Evolutionary conservation across 2,113 vertebrate species (phyloP).

Genomic region (Mobula hypostoma): DNA sequence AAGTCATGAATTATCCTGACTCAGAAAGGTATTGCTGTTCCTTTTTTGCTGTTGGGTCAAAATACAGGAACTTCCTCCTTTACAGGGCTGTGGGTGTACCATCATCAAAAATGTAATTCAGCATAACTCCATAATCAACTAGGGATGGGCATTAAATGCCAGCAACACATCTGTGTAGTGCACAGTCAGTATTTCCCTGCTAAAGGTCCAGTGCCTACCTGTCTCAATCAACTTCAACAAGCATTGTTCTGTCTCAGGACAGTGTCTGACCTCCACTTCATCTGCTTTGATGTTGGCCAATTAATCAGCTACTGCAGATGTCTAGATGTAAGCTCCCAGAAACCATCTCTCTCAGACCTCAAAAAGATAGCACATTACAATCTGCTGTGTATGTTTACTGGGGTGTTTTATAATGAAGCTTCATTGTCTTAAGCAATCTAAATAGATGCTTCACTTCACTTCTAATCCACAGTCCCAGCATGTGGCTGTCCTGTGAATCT

Average conservation of each 20-base stretch:
- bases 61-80: background rate
- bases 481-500: slow-evolving; percentile 29
- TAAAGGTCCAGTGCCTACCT: background rate
- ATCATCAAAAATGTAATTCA: background rate
- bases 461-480: slow-evolving; percentile 24
- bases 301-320: background rate
- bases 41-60: too few relatives aligned
- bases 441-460: slow-evolving; percentile 4
- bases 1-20: too few relatives aligned
- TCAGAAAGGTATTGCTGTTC: too few relatives aligned
- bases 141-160: too few relatives aligned
- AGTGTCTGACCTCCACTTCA: background rate
- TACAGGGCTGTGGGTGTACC: background rate
- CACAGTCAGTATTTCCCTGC: too few relatives aligned
- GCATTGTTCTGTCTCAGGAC: background rate
- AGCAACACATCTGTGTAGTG: too few relatives aligned
- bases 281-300: background rate
- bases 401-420: background rate
- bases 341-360: background rate
- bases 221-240: background rate
- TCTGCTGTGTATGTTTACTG: slow-evolving; percentile 4
- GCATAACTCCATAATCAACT: background rate
- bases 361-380: background rate
- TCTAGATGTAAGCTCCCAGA: background rate
- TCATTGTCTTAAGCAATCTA: background rate